phyloP scores from a whole-genome alignment of 2,113 vertebrate species.

The Vicugna pacos region DNA sequence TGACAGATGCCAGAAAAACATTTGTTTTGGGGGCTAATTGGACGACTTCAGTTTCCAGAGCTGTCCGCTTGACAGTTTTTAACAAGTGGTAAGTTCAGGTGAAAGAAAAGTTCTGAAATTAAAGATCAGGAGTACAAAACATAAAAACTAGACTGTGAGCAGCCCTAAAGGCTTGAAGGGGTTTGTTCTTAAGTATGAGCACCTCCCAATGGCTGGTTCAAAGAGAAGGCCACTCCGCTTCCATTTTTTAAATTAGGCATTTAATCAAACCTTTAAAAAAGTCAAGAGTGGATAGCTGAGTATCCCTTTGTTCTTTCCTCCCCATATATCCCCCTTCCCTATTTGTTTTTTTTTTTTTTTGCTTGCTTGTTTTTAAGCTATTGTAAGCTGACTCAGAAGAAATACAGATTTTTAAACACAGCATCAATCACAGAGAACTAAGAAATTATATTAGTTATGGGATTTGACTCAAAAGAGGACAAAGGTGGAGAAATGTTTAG shows the following conservation, averaged over 20 bases:
- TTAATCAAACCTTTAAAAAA: background rate
- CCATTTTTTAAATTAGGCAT: background rate
- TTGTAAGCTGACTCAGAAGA: conserved; percentile 53
- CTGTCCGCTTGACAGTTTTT: conserved; percentile 71
- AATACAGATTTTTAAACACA: background rate
- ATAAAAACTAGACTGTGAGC: background rate
- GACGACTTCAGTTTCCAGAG: conserved; percentile 63
- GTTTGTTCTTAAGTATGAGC: conserved; percentile 45
- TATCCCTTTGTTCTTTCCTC: background rate
- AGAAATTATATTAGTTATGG: background rate
- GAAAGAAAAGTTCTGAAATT: conserved; percentile 71
- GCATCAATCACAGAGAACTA: background rate
- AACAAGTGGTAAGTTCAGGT: conserved; percentile 64
- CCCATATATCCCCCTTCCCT: background rate
- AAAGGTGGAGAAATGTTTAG: conserved; percentile 33
- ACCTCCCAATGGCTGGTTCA: conserved; percentile 46
- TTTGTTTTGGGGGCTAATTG: conserved; percentile 71
- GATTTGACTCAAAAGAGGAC: background rate
- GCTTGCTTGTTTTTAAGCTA: conserved; percentile 59
- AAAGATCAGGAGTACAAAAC: conserved; percentile 53
- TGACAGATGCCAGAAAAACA: conserved; percentile 60
- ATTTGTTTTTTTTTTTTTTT: conserved; percentile 50
- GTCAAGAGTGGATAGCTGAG: background rate
- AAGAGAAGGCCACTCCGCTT: background rate
- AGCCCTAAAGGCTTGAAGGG: background rate